These are phyloP conservation scores for Xyrichtys novacula DNA, from an alignment of 2,797 vertebrate species.

Conservation along the genomic window DNA sequence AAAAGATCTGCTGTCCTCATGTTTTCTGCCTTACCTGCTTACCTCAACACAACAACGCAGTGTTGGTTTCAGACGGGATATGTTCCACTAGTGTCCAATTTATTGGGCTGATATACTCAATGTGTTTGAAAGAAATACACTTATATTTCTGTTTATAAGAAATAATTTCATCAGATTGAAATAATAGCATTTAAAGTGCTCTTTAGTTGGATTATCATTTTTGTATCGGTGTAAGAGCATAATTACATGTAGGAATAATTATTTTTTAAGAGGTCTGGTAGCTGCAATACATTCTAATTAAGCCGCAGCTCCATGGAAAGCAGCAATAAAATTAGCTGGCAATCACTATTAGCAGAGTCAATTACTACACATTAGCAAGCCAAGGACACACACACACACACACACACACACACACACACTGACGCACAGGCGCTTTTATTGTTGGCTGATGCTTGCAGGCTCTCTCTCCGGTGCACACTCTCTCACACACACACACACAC, in stretches of 20 bases:
- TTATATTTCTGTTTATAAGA: too few species aligned
- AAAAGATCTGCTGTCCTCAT: too few species aligned
- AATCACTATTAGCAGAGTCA: conserved; percentile 98
- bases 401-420: conserved; percentile 50
- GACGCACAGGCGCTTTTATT: conserved; percentile 23
- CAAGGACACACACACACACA: conserved; percentile 63
- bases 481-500: conserved; percentile 44
- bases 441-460: conserved; percentile 37
- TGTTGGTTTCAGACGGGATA: too few species aligned
- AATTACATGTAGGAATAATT: conserved; percentile 68
- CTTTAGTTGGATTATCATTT: conserved; percentile 18
- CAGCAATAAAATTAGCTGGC: conserved; percentile 98
- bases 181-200: conserved; percentile 8
- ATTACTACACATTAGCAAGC: conserved; percentile 94
- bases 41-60: too few species aligned
- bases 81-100: background rate
- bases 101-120: background rate
- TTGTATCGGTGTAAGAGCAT: conserved; percentile 43
- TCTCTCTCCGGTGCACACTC: conserved; percentile 30
- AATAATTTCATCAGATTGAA: background rate
- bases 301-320: conserved; percentile 90
- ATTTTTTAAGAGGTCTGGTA: conserved; percentile 70
- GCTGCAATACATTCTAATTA: conserved; percentile 97
- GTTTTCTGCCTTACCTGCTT: too few species aligned
- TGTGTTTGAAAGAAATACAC: background rate